A percentile compares a stretch with the other conserved stretches of the same genome.
These are phyloP conservation scores for Phalangium opilio DNA, from an alignment of 2,888 invertebrate genomes.

Conservation along the genomic window DNA sequence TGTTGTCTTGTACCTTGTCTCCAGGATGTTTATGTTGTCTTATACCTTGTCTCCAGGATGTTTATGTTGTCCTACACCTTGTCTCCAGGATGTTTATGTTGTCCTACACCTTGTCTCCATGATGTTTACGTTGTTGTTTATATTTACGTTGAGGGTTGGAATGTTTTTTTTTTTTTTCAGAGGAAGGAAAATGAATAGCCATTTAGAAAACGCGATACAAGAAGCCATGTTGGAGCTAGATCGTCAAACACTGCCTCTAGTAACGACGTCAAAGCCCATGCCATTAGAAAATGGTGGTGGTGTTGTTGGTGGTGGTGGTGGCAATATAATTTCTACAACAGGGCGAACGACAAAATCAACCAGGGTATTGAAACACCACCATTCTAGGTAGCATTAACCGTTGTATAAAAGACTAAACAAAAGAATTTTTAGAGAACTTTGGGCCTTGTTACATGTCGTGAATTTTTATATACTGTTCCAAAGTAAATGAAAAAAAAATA, in stretches of 20 bases:
- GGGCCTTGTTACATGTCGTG: too few species aligned
- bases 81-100: too few species aligned
- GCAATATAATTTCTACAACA: slow-evolving; percentile 4
- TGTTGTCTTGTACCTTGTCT: too few species aligned
- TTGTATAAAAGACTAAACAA: slow-evolving; percentile 7
- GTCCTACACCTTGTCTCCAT: too few species aligned
- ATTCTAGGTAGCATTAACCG: slow-evolving; percentile 3
- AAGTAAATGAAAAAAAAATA: too few species aligned
- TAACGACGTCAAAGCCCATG: background rate
- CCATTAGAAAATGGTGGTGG: background rate
- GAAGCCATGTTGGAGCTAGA: slow-evolving; percentile 82
- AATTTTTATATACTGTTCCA: too few species aligned
- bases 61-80: too few species aligned
- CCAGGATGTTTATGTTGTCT: too few species aligned
- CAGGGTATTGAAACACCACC: slow-evolving; percentile 4
- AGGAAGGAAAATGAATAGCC: slow-evolving; percentile 80
- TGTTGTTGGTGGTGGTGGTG: slow-evolving; percentile 2
- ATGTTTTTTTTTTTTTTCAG: slow-evolving; percentile 45
- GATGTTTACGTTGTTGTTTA: too few species aligned
- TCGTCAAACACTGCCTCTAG: slow-evolving; percentile 10
- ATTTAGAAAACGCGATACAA: slow-evolving; percentile 78
- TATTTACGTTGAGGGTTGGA: too few species aligned
- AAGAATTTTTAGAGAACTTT: background rate
- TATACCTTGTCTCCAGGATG: too few species aligned
- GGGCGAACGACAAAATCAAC: background rate